phyloP scores from a whole-genome alignment of 1,140 invertebrate species.

The Drosophila leontia region DNA sequence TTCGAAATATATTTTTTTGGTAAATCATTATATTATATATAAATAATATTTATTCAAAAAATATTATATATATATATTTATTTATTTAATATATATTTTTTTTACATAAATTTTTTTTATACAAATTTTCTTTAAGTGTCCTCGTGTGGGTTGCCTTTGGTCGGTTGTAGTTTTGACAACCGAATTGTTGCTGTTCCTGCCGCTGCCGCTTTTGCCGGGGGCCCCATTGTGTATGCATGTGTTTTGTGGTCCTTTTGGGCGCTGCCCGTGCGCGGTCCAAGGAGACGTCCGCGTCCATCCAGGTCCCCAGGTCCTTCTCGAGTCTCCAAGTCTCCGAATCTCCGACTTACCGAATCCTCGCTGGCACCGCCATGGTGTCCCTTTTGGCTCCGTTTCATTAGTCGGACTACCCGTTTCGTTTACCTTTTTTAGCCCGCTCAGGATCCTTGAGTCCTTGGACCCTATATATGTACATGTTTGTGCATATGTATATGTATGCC shows the following conservation, averaged over 20 bases:
- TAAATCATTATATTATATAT: no score
- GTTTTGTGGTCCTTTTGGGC: slow-evolving; percentile 71
- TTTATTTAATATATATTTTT: no score
- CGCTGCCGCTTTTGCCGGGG: slow-evolving; percentile 3
- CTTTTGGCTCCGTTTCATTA: slow-evolving; percentile 77
- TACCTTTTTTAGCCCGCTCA: slow-evolving; percentile 35
- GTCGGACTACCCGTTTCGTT: slow-evolving; percentile 67
- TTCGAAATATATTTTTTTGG: no score
- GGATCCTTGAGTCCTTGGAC: slow-evolving; percentile 33
- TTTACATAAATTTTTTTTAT: no score
- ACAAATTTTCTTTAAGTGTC: slow-evolving; percentile 14
- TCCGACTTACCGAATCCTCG: background rate
- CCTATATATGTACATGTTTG: slow-evolving; percentile 36
- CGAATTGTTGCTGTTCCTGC: slow-evolving; percentile 53
- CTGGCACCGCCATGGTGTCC: background rate
- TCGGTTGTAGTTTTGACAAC: slow-evolving; percentile 79
- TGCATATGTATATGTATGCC: slow-evolving; percentile 58
- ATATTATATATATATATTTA: no score
- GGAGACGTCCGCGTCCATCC: slow-evolving; percentile 11
- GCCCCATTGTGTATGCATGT: slow-evolving; percentile 58
- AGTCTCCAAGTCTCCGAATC: background rate
- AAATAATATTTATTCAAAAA: no score
- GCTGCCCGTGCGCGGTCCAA: slow-evolving; percentile 51
- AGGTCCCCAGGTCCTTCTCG: slow-evolving; percentile 1
- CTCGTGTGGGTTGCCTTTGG: slow-evolving; percentile 45